phyloP scores from a whole-genome alignment of 2,113 vertebrate species.

The Ondatra zibethicus region DNA sequence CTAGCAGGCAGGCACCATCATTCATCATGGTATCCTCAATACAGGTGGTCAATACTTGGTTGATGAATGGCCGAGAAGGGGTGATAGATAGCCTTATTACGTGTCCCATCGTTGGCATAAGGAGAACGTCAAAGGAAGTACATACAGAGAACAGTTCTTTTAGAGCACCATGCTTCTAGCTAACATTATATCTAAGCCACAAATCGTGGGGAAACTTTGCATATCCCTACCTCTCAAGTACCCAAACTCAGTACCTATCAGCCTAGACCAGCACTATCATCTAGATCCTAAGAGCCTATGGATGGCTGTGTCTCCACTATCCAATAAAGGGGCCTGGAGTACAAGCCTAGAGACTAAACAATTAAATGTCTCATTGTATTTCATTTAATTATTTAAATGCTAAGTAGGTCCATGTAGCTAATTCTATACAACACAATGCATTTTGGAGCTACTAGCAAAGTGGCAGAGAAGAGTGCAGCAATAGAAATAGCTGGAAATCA shows the following conservation, averaged over 20 bases:
- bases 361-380: neutral
- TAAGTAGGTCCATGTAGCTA: neutral
- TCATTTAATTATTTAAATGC: slow-evolving; percentile 44
- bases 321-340: neutral
- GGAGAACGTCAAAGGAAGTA: slow-evolving; percentile 55
- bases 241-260: neutral
- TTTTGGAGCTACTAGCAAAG: neutral
- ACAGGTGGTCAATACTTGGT: slow-evolving; percentile 68
- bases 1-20: slow-evolving; percentile 54
- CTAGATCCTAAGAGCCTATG: neutral
- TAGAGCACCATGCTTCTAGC: neutral
- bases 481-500: neutral
- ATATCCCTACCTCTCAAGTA: too few species aligned
- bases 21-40: slow-evolving; percentile 66
- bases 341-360: neutral
- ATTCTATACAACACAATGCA: neutral
- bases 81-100: slow-evolving; percentile 75
- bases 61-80: slow-evolving; percentile 72
- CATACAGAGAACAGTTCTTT: slow-evolving; percentile 48
- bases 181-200: neutral
- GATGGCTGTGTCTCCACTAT: neutral
- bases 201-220: neutral
- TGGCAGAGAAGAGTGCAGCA: neutral
- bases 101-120: slow-evolving; percentile 16
- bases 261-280: neutral